Conservation (phyloP, 1,140 invertebrate genomes). For the Riptortus pedestris region DNA sequence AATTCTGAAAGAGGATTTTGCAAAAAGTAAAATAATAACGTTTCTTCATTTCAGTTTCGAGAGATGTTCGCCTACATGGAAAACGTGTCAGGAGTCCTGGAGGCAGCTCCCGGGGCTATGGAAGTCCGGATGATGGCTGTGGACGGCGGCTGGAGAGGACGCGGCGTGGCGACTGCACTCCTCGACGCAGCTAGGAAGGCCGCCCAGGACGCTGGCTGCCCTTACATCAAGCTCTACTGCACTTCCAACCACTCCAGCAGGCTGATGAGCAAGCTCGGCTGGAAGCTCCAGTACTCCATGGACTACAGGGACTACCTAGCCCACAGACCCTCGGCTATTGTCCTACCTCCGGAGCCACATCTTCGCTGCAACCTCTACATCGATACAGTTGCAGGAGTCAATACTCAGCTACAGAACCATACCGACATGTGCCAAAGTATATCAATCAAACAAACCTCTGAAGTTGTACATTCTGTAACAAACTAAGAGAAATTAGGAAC, state of each 20-base stretch:
- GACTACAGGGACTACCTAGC: conserved; percentile 10
- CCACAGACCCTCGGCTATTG: not conserved
- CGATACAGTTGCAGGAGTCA: not conserved
- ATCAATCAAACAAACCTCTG: no score
- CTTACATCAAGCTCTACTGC: conserved; percentile 22
- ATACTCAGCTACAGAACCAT: no score
- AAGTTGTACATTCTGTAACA: no score
- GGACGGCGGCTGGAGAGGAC: conserved; percentile 1
- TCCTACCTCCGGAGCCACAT: conserved; percentile 3
- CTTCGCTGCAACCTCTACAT: conserved; percentile 15
- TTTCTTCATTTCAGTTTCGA: conserved; percentile 22
- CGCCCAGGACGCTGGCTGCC: conserved; percentile 1
- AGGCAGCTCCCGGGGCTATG: conserved; percentile 15
- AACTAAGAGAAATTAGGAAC: no score
- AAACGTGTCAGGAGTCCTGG: conserved; percentile 3
- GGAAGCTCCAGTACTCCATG: conserved; percentile 16
- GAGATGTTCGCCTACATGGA: conserved; percentile 26
- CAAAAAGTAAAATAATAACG: no score
- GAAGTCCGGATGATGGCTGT: conserved; percentile 23
- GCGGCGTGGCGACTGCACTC: conserved; percentile 16
- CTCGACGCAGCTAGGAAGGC: not conserved
- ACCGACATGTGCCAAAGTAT: no score
- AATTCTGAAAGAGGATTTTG: no score
- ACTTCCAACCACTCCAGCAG: conserved; percentile 11
- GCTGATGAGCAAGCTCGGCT: conserved; percentile 20